Conservation (phyloP, 1,140 invertebrate species). For the Eubasilissa regina region DNA sequence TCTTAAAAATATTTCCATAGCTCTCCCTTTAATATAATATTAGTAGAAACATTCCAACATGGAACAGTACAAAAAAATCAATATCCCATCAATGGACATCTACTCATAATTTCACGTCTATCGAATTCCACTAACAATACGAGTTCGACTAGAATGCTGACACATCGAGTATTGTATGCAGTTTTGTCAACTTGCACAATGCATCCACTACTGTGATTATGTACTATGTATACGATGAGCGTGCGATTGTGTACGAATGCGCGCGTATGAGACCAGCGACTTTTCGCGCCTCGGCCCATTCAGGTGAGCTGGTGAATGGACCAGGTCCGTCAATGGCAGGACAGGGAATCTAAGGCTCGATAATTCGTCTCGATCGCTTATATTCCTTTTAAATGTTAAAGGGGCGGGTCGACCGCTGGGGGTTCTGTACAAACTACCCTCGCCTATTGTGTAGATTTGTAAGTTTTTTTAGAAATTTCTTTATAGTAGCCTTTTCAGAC, state of each 20-base stretch:
- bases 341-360: constrained; percentile 48
- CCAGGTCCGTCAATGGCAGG: constrained; percentile 43
- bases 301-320: constrained; percentile 29
- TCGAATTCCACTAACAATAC: constrained; percentile 47
- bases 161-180: constrained; percentile 16
- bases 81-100: constrained; percentile 33
- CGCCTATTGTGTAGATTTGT: constrained; percentile 10
- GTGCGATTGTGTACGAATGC: too few relatives aligned
- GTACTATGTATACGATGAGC: too few relatives aligned
- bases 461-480: not conserved
- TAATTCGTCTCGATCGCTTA: constrained; percentile 54
- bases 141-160: not conserved
- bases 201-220: not conserved
- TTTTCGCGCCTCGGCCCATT: constrained; percentile 41
- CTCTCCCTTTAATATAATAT: too few relatives aligned
- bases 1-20: too few relatives aligned
- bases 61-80: too few relatives aligned
- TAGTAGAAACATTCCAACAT: too few relatives aligned
- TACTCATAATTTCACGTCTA: constrained; percentile 57
- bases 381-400: constrained; percentile 46
- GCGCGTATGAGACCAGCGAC: not conserved
- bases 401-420: constrained; percentile 22
- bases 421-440: constrained; percentile 6
- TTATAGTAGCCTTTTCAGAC: constrained; percentile 33
- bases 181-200: constrained; percentile 17